These are phyloP conservation scores for Deilephila elpenor DNA, from an alignment of 2,888 invertebrate species.

Conservation along the genomic window DNA sequence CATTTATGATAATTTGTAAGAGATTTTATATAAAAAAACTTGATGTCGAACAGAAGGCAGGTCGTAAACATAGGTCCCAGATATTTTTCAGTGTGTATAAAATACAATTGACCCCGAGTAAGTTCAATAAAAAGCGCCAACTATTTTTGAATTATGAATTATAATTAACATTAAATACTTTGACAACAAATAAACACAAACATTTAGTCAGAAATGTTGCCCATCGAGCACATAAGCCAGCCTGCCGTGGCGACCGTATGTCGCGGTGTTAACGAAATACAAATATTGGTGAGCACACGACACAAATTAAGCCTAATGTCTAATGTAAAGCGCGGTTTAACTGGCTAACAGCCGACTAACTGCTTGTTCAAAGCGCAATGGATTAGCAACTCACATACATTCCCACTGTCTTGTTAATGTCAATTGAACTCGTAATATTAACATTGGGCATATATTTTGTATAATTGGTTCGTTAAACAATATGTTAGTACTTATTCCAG, in stretches of 20 bases:
- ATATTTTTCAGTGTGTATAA: too few species aligned
- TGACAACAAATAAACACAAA: too few species aligned
- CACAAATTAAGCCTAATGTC: constrained; percentile 82
- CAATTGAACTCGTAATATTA: constrained; percentile 43
- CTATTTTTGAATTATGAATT: too few species aligned
- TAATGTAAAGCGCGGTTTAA: constrained; percentile 68
- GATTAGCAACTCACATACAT: constrained; percentile 23
- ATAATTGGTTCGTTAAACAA: background rate
- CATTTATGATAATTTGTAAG: too few species aligned
- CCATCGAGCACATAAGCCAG: background rate
- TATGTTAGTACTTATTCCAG: too few species aligned
- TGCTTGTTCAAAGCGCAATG: constrained; percentile 76
- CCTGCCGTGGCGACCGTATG: constrained; percentile 51
- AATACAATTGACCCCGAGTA: too few species aligned
- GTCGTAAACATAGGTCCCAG: too few species aligned
- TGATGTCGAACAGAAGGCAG: too few species aligned
- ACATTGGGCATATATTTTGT: background rate
- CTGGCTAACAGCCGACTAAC: constrained; percentile 79
- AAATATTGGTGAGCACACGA: constrained; percentile 77
- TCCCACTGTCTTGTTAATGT: constrained; percentile 38
- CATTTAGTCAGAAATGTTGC: too few species aligned
- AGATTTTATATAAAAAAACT: too few species aligned
- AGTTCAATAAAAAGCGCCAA: too few species aligned
- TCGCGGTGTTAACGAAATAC: constrained; percentile 79
- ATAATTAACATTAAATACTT: too few species aligned